Percentiles rank a stretch among this genome's conserved stretches.
phyloP scores from a whole-genome alignment of 1,140 invertebrate species.

The Calosoma granatense region DNA sequence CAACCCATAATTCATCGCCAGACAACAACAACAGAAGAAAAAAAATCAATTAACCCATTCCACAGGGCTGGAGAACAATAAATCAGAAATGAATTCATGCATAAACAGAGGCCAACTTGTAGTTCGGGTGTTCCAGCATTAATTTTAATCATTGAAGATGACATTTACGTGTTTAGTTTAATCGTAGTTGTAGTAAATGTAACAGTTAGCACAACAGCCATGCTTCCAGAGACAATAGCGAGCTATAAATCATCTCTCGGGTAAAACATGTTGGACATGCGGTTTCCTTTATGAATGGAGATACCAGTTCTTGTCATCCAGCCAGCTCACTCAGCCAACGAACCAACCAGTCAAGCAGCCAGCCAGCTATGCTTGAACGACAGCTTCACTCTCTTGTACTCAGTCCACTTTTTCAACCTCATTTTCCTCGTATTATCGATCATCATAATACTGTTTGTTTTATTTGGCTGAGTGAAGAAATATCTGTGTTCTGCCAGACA shows the following conservation, averaged over 20 bases:
- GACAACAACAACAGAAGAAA: too few species aligned
- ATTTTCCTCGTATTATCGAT: background rate
- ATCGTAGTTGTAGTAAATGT: background rate
- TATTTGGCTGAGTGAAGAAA: too few species aligned
- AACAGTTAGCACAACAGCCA: background rate
- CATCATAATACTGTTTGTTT: background rate
- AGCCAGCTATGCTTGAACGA: background rate
- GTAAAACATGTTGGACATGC: background rate
- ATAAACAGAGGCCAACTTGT: background rate
- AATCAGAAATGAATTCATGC: background rate
- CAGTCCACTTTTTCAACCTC: background rate
- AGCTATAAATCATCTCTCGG: background rate
- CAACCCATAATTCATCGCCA: too few species aligned
- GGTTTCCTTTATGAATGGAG: constrained; percentile 5
- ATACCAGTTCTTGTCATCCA: background rate
- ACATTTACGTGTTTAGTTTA: background rate
- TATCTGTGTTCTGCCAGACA: too few species aligned
- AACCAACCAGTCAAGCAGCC: background rate
- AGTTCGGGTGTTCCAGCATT: background rate
- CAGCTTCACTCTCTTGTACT: background rate
- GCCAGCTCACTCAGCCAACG: too few species aligned
- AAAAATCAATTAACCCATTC: too few species aligned
- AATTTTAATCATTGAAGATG: background rate
- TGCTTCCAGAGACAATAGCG: background rate
- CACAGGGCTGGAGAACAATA: background rate